phyloP scores from a whole-genome alignment of 35 echinoderm and acorn worm genomes.

The Apostichopus californicus region DNA sequence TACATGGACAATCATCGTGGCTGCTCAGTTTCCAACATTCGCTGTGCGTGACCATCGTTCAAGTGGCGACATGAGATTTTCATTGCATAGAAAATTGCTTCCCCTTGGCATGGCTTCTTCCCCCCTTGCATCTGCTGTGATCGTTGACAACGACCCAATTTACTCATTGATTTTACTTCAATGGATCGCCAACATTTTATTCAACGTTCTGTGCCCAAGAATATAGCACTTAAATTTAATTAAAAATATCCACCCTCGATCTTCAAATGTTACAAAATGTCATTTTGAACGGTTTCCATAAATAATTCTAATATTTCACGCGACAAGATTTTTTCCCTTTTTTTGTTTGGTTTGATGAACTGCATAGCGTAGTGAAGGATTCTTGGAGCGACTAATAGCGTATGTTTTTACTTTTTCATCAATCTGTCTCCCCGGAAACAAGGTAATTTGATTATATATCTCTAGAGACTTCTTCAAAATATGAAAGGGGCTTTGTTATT shows the following conservation, averaged over 20 bases:
- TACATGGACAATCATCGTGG: too few species aligned
- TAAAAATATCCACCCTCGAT: neutral
- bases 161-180: neutral
- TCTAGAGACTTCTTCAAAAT: neutral
- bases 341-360: neutral
- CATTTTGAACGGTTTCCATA: neutral
- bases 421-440: neutral
- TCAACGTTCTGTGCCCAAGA: neutral
- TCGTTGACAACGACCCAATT: neutral
- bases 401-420: neutral
- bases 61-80: neutral
- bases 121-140: neutral
- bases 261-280: neutral
- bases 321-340: neutral
- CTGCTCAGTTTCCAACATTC: too few species aligned
- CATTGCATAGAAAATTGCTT: neutral
- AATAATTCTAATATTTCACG: neutral
- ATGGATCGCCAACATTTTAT: neutral
- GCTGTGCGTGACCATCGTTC: neutral
- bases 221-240: neutral
- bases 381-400: neutral
- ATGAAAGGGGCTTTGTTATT: neutral
- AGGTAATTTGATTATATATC: neutral
- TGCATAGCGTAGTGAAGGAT: neutral
- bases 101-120: neutral